phyloP scores from a whole-genome alignment of 2,797 vertebrate genomes.

The Lithobates sylvaticus region DNA sequence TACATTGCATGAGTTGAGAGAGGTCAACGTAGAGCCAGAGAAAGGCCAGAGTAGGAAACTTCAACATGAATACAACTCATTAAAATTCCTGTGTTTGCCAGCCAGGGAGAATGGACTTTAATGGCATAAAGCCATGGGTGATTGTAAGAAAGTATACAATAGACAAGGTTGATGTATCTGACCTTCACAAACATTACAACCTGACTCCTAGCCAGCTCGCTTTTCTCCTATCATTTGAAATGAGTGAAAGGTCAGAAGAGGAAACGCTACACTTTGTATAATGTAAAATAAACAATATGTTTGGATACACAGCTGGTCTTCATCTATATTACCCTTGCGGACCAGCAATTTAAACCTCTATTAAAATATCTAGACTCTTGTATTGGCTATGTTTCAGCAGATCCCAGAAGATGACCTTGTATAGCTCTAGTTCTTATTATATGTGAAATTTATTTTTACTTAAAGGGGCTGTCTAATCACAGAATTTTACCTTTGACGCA shows the following conservation, averaged over 20 bases:
- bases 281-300: conserved; percentile 61
- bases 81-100: conserved; percentile 69
- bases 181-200: conserved; percentile 53
- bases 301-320: neutral
- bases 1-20: conserved; percentile 32
- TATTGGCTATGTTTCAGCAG: neutral
- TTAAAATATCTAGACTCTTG: neutral
- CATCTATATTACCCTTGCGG: neutral
- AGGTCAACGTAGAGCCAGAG: conserved; percentile 70
- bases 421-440: neutral
- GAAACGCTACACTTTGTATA: conserved; percentile 39
- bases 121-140: conserved; percentile 54
- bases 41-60: conserved; percentile 67
- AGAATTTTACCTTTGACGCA: no score
- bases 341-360: neutral
- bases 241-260: conserved; percentile 63
- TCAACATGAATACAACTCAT: conserved; percentile 67
- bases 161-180: conserved; percentile 65
- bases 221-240: conserved; percentile 59
- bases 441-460: neutral
- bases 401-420: neutral
- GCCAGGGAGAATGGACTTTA: conserved; percentile 51
- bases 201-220: conserved; percentile 9
- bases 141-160: conserved; percentile 57
- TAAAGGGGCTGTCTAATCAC: neutral